Evolutionary conservation across 1,140 invertebrate genomes (phyloP).

Genomic region (Matsumurasca onukii): DNA sequence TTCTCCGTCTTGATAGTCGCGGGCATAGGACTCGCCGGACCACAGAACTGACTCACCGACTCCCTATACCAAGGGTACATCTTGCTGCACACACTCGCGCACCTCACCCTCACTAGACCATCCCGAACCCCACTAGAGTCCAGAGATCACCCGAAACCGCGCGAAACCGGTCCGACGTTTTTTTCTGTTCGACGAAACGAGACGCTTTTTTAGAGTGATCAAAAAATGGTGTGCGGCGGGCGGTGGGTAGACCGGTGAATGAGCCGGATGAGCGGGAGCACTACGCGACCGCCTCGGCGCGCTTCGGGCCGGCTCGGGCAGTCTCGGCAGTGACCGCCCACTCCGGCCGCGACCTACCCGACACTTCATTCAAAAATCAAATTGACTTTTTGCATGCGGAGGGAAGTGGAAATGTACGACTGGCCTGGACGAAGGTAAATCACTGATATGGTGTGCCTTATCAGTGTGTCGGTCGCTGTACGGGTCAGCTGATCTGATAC

Average conservation of each 20-base stretch:
- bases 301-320: conserved; percentile 7
- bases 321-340: conserved; percentile 12
- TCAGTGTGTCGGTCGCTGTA: too few species aligned
- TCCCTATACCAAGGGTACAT: conserved; percentile 75
- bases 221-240: conserved; percentile 20
- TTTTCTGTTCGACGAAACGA: conserved; percentile 17
- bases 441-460: not conserved
- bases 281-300: conserved; percentile 24
- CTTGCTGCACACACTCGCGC: conserved; percentile 14
- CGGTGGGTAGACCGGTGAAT: conserved; percentile 23
- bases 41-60: conserved; percentile 58
- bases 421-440: not conserved
- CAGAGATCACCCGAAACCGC: not conserved
- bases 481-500: too few species aligned
- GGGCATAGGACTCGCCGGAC: conserved; percentile 52
- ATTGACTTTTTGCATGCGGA: conserved; percentile 17
- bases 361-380: conserved; percentile 31
- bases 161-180: not conserved
- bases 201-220: conserved; percentile 29
- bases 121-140: not conserved
- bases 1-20: conserved; percentile 65
- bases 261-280: not conserved
- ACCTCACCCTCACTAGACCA: not conserved
- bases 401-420: not conserved
- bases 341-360: conserved; percentile 16